Conservation (phyloP, 2,797 vertebrate species). For the Danio albolineatus region DNA sequence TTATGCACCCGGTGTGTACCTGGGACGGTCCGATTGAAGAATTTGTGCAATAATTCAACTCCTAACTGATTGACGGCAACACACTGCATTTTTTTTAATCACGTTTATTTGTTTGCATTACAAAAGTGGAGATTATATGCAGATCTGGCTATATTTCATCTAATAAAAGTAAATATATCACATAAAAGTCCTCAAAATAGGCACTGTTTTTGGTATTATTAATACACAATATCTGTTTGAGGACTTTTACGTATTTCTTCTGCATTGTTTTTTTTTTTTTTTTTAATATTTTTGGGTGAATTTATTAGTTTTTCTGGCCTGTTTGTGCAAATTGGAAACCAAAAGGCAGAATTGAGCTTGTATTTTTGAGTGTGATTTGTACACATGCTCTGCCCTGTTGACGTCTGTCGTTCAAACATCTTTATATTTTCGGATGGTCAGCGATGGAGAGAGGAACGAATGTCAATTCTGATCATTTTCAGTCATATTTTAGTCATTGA, state of each 20-base stretch:
- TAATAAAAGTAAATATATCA: too few species aligned
- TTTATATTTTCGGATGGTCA: slow-evolving; percentile 18
- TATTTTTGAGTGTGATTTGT: slow-evolving; percentile 2
- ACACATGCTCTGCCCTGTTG: slow-evolving; percentile 18
- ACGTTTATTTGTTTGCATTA: slow-evolving; percentile 2
- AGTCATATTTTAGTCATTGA: slow-evolving; percentile 39
- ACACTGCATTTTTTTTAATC: neutral
- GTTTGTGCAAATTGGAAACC: slow-evolving; percentile 3
- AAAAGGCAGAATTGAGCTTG: neutral
- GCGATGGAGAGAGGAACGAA: neutral
- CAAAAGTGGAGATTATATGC: neutral
- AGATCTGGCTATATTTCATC: neutral
- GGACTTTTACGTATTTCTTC: too few species aligned
- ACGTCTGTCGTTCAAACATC: slow-evolving; percentile 18
- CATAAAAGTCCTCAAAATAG: too few species aligned
- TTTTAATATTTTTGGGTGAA: neutral
- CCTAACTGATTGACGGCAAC: neutral
- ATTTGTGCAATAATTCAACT: slow-evolving; percentile 37
- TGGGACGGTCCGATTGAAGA: neutral
- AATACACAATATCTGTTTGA: too few species aligned
- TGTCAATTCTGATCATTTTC: slow-evolving; percentile 36
- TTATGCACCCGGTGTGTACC: neutral
- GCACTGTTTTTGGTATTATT: too few species aligned
- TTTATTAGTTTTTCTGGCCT: too few species aligned
- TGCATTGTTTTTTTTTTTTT: too few species aligned